Conservation (phyloP, 2,797 vertebrate species). For the Galago senegalensis region DNA sequence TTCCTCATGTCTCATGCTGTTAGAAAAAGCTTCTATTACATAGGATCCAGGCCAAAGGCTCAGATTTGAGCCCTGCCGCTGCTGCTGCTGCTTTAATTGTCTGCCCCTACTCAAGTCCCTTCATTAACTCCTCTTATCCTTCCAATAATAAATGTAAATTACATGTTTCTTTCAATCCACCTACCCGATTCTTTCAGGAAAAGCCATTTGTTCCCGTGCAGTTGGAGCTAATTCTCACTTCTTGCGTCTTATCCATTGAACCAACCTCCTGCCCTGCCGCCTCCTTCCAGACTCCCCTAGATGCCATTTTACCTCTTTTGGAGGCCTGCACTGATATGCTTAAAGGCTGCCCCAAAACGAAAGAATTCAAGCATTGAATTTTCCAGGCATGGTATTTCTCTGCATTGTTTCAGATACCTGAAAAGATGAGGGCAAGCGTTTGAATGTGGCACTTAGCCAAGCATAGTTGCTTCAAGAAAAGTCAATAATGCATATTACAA, state of each 20-base stretch:
- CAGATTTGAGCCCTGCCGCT: constrained; percentile 64
- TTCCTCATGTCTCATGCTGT: background rate
- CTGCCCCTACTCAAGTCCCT: constrained; percentile 59
- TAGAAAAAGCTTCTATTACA: constrained; percentile 64
- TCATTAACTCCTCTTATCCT: constrained; percentile 67
- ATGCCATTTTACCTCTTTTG: constrained; percentile 54
- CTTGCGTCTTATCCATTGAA: constrained; percentile 51
- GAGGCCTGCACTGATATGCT: background rate
- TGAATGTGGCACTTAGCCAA: constrained; percentile 68
- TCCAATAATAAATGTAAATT: constrained; percentile 81
- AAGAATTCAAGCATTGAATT: constrained; percentile 43
- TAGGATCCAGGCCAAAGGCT: constrained; percentile 65
- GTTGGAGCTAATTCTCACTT: constrained; percentile 78
- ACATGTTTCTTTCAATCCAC: constrained; percentile 79
- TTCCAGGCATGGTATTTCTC: background rate
- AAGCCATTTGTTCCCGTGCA: constrained; percentile 75
- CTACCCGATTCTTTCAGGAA: constrained; percentile 73
- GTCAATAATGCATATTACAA: constrained; percentile 80
- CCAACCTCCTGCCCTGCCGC: background rate
- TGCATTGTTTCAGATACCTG: constrained; percentile 57
- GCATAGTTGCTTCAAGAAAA: constrained; percentile 71
- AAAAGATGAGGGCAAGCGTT: background rate
- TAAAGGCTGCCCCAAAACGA: constrained; percentile 15
- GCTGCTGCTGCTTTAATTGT: constrained; percentile 65
- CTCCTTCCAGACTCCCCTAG: constrained; percentile 25